Evolutionary conservation across 2,888 invertebrate species (phyloP), one percentile per base, ranked within the genome.

Genomic region (Cistogaster globosa): DNA sequence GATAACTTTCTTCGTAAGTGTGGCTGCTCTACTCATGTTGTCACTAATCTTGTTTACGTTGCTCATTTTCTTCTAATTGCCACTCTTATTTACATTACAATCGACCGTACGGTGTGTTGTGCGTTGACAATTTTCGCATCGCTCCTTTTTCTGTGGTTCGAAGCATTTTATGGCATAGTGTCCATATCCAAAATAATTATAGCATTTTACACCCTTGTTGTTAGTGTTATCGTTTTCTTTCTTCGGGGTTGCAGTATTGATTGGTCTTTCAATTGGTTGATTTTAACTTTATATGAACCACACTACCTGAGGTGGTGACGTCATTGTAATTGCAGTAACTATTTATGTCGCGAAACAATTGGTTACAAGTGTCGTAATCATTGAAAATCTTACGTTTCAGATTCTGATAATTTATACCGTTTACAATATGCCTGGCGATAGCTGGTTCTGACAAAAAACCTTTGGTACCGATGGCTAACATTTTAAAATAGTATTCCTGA

Each of bases 21-120:
- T 7, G 11, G 51, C 11, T 18, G 26, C 18, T 20, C 4, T 26
- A 26, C 26, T 26, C 16, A 16, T 7, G 16, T 11, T 53, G 5
- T 57, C 57, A 60, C 82, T 79, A n/a, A 86, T 83, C 16, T 75
- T 76, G 9, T 86, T 22, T 22, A 68, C 85, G 16, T 45, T 45
- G 38, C 8, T 9, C 7, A 38, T 11, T 16, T 11, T 11, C 45
- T 45, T 45, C 16, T 12, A 22, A 38, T 38, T 68, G 42, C 14
- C 26, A 8, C 20, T 38, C 48, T 74, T n/a, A 12, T 11, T 14
- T 45, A 45, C 11, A 16, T 11, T 45, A 45, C 69, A 51, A 1
- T 26, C 26, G 26, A 26, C 26, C 26, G 26, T 26, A 26, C 26
- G 63, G 69, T 85, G 68, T 20, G 36, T 67, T 7, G 81, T 81